Percentiles rank a stretch among this genome's conserved stretches.
Conservation (phyloP, 1,140 invertebrate genomes). For the Scaptomyza graminum region DNA sequence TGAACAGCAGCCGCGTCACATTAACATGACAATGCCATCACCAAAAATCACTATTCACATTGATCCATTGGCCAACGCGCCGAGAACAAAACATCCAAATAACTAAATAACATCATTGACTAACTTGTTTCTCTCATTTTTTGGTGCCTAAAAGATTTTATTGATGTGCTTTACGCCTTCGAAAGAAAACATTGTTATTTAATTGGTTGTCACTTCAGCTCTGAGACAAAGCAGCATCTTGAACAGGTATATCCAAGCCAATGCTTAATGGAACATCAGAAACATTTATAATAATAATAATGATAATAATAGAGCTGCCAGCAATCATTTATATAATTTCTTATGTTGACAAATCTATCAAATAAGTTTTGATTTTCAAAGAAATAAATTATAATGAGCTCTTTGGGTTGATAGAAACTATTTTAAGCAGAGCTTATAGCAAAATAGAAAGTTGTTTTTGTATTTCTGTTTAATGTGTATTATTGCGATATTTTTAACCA, state of each 20-base stretch:
- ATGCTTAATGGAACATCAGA: not conserved
- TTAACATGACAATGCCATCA: constrained; percentile 67
- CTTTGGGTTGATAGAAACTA: not conserved
- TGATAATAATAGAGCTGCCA: not conserved
- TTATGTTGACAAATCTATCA: constrained; percentile 19
- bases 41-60: constrained; percentile 12
- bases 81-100: constrained; percentile 56
- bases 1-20: constrained; percentile 48
- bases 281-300: constrained; percentile 8
- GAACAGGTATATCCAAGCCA: not conserved
- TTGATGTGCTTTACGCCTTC: constrained; percentile 62
- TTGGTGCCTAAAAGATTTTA: constrained; percentile 36
- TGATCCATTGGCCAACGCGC: constrained; percentile 63
- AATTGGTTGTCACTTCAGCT: constrained; percentile 75
- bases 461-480: too few species aligned
- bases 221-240: constrained; percentile 40
- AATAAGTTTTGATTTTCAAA: constrained; percentile 5
- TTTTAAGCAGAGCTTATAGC: not conserved
- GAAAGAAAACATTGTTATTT: constrained; percentile 64
- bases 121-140: not conserved
- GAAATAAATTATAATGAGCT: constrained; percentile 12
- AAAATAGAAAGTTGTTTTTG: not conserved
- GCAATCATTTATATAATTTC: constrained; percentile 6
- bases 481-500: constrained; percentile 3
- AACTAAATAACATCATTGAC: constrained; percentile 59